Evolutionary conservation across 2,113 vertebrate species (phyloP).

Genomic region (Thunnus thynnus): DNA sequence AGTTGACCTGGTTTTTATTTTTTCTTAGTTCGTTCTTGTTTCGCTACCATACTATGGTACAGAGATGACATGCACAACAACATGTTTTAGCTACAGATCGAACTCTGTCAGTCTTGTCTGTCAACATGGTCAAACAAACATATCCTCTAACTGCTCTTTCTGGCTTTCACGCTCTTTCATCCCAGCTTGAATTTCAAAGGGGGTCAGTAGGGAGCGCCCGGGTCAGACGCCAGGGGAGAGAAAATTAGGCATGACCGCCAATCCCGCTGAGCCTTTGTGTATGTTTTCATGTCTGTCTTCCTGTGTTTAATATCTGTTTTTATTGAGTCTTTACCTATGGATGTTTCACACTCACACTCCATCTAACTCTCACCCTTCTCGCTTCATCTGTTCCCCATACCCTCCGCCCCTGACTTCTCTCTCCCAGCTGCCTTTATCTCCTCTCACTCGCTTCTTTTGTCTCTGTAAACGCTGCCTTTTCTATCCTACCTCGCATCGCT

Average conservation of each 20-base stretch:
- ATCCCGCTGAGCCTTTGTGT: slow-evolving; percentile 54
- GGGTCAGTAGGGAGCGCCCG: neutral
- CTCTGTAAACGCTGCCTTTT: slow-evolving; percentile 41
- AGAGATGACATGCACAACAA: neutral
- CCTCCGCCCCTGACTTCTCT: slow-evolving; percentile 16
- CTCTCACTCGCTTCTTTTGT: slow-evolving; percentile 46
- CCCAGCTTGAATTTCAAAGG: slow-evolving; percentile 73
- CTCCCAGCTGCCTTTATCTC: slow-evolving; percentile 47
- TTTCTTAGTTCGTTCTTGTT: neutral
- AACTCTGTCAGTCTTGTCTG: slow-evolving; percentile 1
- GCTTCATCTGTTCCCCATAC: slow-evolving; percentile 10
- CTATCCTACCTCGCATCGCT: slow-evolving; percentile 40
- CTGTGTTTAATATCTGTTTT: slow-evolving; percentile 31
- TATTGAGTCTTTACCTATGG: slow-evolving; percentile 34
- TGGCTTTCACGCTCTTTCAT: slow-evolving; percentile 48
- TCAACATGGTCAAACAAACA: slow-evolving; percentile 17
- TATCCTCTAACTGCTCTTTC: slow-evolving; percentile 17
- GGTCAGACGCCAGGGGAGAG: slow-evolving; percentile 57
- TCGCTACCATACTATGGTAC: neutral
- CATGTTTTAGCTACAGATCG: neutral
- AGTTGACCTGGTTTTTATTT: neutral
- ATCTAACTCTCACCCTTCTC: slow-evolving; percentile 5
- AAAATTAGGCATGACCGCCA: slow-evolving; percentile 68
- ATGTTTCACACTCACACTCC: slow-evolving; percentile 20
- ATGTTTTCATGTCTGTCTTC: slow-evolving; percentile 27